These are phyloP conservation scores for Notarius quadriscutis DNA, from an alignment of 2,113 vertebrate genomes.

Conservation along the genomic window DNA sequence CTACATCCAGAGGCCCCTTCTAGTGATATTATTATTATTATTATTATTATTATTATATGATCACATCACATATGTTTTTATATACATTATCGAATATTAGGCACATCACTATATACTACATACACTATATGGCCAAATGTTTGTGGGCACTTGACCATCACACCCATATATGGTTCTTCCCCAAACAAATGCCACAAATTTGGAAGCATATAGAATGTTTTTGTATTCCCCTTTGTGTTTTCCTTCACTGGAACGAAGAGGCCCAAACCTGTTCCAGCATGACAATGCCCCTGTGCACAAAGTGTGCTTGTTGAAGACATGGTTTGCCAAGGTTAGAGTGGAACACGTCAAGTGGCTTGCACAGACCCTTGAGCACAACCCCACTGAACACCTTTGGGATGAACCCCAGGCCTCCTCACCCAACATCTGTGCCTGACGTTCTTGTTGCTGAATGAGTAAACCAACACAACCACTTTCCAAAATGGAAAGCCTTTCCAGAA, in stretches of 20 bases:
- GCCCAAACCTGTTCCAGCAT: not conserved
- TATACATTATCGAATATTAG: not conserved
- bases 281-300: not conserved
- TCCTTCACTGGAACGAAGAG: not conserved
- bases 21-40: not conserved
- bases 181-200: not conserved
- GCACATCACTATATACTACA: not conserved
- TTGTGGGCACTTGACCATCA: not conserved
- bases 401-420: too few species aligned
- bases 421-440: not conserved
- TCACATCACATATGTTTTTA: not conserved
- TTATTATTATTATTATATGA: not conserved
- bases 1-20: not conserved
- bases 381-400: too few species aligned
- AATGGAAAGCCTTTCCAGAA: not conserved
- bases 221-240: not conserved
- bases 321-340: not conserved
- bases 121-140: not conserved
- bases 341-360: not conserved
- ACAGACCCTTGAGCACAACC: too few species aligned
- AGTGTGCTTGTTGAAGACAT: not conserved
- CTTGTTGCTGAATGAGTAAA: not conserved
- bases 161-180: not conserved
- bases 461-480: too few species aligned
- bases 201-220: not conserved